Conservation (phyloP, 2,113 vertebrate species). For the Rhinolophus sinicus region DNA sequence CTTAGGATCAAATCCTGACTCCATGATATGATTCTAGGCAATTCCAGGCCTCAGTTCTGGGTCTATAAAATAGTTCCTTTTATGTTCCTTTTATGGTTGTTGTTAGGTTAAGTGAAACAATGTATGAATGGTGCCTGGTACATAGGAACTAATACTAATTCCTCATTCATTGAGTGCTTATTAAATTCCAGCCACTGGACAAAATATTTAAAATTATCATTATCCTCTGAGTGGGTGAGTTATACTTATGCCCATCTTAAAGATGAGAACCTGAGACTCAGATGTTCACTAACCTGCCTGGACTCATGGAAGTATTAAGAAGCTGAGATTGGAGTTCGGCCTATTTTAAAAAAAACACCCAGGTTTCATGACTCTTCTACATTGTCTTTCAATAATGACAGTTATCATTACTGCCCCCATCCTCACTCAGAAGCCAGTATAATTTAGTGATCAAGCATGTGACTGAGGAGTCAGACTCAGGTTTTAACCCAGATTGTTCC, state of each 20-base stretch:
- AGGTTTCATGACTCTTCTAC: neutral
- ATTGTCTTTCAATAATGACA: neutral
- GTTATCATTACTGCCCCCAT: neutral
- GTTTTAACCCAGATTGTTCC: neutral
- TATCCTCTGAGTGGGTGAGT: neutral
- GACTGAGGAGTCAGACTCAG: neutral
- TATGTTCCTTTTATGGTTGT: neutral
- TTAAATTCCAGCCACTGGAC: constrained; percentile 4
- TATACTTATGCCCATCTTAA: neutral
- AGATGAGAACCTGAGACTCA: neutral
- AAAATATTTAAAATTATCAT: constrained; percentile 7
- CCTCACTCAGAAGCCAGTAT: neutral
- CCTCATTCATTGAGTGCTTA: neutral
- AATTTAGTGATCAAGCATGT: neutral
- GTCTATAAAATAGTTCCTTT: constrained; percentile 11
- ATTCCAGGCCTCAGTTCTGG: neutral
- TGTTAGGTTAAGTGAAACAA: neutral
- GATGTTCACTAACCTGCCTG: neutral
- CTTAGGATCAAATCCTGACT: neutral
- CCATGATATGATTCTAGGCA: neutral
- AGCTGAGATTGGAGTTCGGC: neutral
- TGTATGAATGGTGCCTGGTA: neutral
- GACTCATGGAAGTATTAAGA: neutral
- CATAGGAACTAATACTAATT: neutral
- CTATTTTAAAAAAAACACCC: neutral